Base-by-base conservation (phyloP, 2,113 vertebrate genomes). In the Muntiacus reevesi region DNA sequence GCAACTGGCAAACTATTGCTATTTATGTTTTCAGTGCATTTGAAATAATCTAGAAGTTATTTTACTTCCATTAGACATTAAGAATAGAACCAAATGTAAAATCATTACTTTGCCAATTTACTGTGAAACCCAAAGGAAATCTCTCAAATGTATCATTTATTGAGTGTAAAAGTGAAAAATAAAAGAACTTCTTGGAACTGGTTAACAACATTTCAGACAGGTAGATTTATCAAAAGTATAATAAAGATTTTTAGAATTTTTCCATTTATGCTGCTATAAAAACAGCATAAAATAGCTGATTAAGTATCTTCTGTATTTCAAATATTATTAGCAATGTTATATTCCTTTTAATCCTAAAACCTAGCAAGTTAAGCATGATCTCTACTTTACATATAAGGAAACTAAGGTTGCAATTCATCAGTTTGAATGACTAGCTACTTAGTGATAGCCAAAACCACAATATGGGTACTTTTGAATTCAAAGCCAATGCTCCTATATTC, bases 51-150 rank as follows among this genome's bases (percentile, higher is more conserved):
- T 91, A 91, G 90, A 98, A 98, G 62, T 76, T 98, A 81, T 55
- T 98, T 98, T 98, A 93, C 91, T 97, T 95, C 85, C 1, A 12
- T 98, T 98, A 98, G 88, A 98, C 54, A 82, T 97, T 95, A 91
- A 94, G 97, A 97, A 98, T 98, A 97, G 84, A 97, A 97, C 89
- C 93, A 94, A 98, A 97, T 98, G 93, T 87, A 98, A 97, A 98
- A 98, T 98, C 97, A 98, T 98, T 98, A 97, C 97, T 98, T 99
- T 96, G 96, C 94, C 97, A 98, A 97, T 98, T 99, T 98, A 96
- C 97, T 98, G 88, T 96, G 94, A 99, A 98, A 98, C 92, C 94
- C 98, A 98, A 98, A 98, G 97, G 98, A 99, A 98, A 98, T 98
- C 97, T 97, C 97, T 98, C 84, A 98, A 98, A 98, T 97, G 81